Percentiles rank a stretch among this genome's conserved stretches.
phyloP scores from a whole-genome alignment of 2,888 invertebrate species.

The Oxycera nigricornis region DNA sequence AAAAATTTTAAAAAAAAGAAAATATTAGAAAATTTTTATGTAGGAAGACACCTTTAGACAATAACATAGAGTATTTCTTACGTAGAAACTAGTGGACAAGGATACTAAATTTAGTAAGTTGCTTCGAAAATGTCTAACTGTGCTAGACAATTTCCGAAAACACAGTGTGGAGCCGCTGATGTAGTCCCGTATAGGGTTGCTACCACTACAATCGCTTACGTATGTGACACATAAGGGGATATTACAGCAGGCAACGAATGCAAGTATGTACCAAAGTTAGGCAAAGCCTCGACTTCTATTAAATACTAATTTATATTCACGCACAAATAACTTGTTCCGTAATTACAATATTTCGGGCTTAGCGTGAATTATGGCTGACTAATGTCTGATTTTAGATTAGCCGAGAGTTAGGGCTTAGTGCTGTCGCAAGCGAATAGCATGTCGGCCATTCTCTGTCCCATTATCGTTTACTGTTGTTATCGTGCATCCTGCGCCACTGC shows the following conservation, averaged over 20 bases:
- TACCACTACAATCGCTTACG: neutral
- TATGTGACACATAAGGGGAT: neutral
- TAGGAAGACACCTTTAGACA: no score
- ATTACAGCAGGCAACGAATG: neutral
- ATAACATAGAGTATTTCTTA: no score
- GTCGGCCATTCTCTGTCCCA: constrained; percentile 2
- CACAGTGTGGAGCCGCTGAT: neutral
- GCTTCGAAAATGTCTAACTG: no score
- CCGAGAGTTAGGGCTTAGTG: constrained; percentile 38
- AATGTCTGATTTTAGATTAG: constrained; percentile 42
- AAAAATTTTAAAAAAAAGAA: no score
- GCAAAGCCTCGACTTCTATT: constrained; percentile 41
- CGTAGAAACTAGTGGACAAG: no score
- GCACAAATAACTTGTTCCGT: constrained; percentile 45
- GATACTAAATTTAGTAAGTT: no score
- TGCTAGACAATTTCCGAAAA: no score
- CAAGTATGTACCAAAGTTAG: constrained; percentile 24
- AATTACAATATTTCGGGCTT: constrained; percentile 41
- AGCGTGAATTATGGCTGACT: constrained; percentile 40
- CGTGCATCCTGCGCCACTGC: neutral
- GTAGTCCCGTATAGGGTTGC: neutral
- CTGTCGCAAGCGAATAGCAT: constrained; percentile 37
- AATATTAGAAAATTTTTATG: no score
- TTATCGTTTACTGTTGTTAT: constrained; percentile 10
- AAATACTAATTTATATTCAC: constrained; percentile 47